Evolutionary conservation across 2,797 vertebrate genomes (phyloP).

Genomic region (Zonotrichia albicollis): DNA sequence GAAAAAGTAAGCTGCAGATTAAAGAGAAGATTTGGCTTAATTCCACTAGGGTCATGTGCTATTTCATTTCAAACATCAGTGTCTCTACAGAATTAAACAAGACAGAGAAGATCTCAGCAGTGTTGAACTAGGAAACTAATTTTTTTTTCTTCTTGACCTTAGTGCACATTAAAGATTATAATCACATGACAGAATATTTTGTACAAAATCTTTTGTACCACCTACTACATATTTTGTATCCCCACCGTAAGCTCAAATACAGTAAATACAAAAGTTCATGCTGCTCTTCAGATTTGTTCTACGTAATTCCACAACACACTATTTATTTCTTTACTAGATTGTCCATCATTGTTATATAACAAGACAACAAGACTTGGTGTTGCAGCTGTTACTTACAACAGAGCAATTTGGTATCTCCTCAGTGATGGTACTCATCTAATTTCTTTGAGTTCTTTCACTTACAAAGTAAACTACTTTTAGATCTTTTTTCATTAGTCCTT

Average conservation of each 20-base stretch:
- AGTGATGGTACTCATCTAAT: neutral
- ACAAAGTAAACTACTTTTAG: conserved; percentile 2
- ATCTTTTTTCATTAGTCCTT: neutral
- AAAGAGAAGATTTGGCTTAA: conserved; percentile 19
- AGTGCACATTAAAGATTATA: neutral
- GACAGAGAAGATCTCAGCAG: neutral
- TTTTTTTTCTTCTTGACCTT: neutral
- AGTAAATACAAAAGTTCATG: neutral
- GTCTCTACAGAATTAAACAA: neutral
- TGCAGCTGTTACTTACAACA: neutral
- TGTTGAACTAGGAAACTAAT: neutral
- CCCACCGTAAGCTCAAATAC: neutral
- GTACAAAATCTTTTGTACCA: neutral
- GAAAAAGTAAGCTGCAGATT: conserved; percentile 22
- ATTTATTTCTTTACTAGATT: neutral
- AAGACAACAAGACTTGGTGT: neutral
- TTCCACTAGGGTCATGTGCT: neutral
- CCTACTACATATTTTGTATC: neutral
- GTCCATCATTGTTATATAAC: neutral
- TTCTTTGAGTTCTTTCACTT: conserved; percentile 2
- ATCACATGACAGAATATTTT: neutral
- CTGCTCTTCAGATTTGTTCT: neutral
- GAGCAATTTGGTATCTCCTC: neutral
- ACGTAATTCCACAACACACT: neutral
- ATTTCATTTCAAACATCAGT: neutral